Base-by-base conservation (phyloP, 2,888 invertebrate species). In the Bombylius discolor region DNA sequence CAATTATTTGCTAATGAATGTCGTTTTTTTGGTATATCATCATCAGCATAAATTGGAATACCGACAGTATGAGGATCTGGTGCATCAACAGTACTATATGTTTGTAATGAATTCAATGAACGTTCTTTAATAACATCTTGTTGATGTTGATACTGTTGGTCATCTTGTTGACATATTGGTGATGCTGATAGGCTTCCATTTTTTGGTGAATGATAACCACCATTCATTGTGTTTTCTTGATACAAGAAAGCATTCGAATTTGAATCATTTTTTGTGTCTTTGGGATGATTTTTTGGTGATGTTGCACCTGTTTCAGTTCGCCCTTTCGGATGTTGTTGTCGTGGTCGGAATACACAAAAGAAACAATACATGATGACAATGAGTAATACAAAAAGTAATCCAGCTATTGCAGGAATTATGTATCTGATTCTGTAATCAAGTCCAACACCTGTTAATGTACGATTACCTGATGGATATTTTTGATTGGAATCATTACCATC, bases 11-110 rank as follows among this genome's bases (percentile, higher is more conserved):
- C 47, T 1, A 77, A 64, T 4, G 77, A 77, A 59, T 75, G 76
- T 0, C 77, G 66, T 62, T 77, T 77, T 58, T 76, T 77, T 0
- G 72, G 70, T 45, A 77, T 75, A 49, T 76, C 76, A 57, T 77
- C 77, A 66, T 56, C 70, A 58, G 70, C 72, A 58, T 73, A 74
- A 1, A 75, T 66, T 4, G 77, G 77, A 33, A 77, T 71, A 4
- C 77, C 76, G 12, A 76, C 67, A 32, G 72, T 73, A 55, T 76
- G 76, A 57, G 65, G 70, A 64, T 76, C 74, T 0, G 73, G 70
- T 11, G 67, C 64, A 45, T 73, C 74, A 5, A 64, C 62, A 9
- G 67, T 39, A 62, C 65, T 52, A 65, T 67, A 60, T 66, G 65
- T 31, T 47, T 51, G 36, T 52, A 47, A 57, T 62, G 4, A 54